phyloP scores from a whole-genome alignment of 2,797 vertebrate genomes.

The Enteromius paludinosus region DNA sequence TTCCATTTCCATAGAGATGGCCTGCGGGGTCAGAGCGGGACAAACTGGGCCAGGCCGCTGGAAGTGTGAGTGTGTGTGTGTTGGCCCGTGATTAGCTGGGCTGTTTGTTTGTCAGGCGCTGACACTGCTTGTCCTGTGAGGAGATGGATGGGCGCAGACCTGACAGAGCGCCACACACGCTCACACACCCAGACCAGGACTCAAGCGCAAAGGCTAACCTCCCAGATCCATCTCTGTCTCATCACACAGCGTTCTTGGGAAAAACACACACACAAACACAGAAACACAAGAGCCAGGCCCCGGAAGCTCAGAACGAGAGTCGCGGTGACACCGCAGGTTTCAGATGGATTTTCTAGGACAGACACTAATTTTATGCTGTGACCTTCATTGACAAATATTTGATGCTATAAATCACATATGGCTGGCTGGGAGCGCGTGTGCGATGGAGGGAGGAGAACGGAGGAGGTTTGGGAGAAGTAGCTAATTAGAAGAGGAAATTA shows the following conservation, averaged over 20 bases:
- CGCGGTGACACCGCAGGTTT: constrained; percentile 66
- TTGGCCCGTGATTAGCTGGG: constrained; percentile 57
- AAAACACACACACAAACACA: constrained; percentile 56
- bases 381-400: constrained; percentile 85
- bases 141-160: constrained; percentile 59
- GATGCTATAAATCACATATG: constrained; percentile 79
- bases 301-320: constrained; percentile 35
- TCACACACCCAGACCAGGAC: constrained; percentile 67
- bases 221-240: constrained; percentile 57
- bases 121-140: constrained; percentile 61
- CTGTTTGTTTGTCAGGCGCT: constrained; percentile 62
- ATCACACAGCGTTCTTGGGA: constrained; percentile 43
- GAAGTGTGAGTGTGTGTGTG: constrained; percentile 46
- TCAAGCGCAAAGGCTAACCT: constrained; percentile 66
- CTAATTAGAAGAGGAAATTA: constrained; percentile 85
- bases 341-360: constrained; percentile 78
- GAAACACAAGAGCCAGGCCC: constrained; percentile 29
- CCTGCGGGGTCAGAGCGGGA: constrained; percentile 58
- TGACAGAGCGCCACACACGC: constrained; percentile 64
- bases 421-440: constrained; percentile 56
- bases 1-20: constrained; percentile 64
- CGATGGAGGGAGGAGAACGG: constrained; percentile 49
- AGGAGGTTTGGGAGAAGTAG: constrained; percentile 77
- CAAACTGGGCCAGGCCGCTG: constrained; percentile 52
- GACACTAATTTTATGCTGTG: constrained; percentile 80